A percentile compares a stretch with the other conserved stretches of the same genome.
These are phyloP conservation scores for Odontomachus brunneus DNA, from an alignment of 1,140 invertebrate genomes.

Conservation along the genomic window DNA sequence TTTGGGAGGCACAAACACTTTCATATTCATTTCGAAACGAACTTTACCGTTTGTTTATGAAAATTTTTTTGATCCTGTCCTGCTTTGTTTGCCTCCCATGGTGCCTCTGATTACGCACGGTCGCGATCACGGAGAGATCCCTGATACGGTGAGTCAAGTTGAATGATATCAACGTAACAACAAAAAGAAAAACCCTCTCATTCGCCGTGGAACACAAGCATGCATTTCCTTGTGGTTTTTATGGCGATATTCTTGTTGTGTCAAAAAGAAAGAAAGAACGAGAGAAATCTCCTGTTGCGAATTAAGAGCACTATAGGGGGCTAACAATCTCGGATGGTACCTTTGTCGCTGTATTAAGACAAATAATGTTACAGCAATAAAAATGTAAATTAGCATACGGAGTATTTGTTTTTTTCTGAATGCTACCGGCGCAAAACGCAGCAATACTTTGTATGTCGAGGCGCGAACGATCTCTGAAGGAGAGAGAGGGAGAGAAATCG, in stretches of 20 bases:
- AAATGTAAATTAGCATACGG: conserved; percentile 84
- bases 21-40: conserved; percentile 14
- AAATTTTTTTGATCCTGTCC: conserved; percentile 43
- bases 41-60: conserved; percentile 36
- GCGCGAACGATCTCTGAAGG: neutral
- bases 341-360: conserved; percentile 82
- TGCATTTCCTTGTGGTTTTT: conserved; percentile 22
- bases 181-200: conserved; percentile 17
- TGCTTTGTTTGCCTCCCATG: conserved; percentile 63
- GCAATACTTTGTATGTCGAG: conserved; percentile 74
- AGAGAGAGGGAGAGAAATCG: no score
- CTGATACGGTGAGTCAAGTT: conserved; percentile 18
- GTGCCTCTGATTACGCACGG: conserved; percentile 58
- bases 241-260: conserved; percentile 13
- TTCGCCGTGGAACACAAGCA: conserved; percentile 19
- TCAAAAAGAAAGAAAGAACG: conserved; percentile 10
- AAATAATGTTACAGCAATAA: conserved; percentile 85
- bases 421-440: conserved; percentile 78
- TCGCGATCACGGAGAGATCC: conserved; percentile 10
- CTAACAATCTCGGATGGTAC: conserved; percentile 76
- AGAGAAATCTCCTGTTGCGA: conserved; percentile 25
- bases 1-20: conserved; percentile 77
- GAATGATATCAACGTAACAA: neutral
- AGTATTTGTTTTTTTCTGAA: conserved; percentile 81
- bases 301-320: conserved; percentile 75